Conservation (phyloP, 2,888 invertebrate species). For the Ceriagrion tenellum region DNA sequence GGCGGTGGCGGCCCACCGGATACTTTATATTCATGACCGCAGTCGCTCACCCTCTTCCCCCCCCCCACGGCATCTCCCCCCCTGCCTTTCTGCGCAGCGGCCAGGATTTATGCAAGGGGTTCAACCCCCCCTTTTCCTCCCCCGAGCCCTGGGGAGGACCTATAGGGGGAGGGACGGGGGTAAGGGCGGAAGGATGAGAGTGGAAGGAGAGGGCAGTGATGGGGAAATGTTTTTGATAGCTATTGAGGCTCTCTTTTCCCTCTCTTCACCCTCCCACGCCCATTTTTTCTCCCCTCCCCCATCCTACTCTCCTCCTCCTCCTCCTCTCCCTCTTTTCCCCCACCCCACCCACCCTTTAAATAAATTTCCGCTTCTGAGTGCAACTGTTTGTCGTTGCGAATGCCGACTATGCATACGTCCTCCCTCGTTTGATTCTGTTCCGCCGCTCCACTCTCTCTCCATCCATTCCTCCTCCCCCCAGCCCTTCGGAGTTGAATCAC, state of each 20-base stretch:
- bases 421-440: slow-evolving; percentile 37
- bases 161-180: slow-evolving; percentile 48
- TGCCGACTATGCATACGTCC: slow-evolving; percentile 68
- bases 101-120: slow-evolving; percentile 35
- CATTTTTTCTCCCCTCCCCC: not conserved
- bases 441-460: not conserved
- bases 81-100: slow-evolving; percentile 11
- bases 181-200: not conserved
- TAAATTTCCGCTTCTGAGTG: slow-evolving; percentile 70
- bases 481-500: slow-evolving; percentile 66
- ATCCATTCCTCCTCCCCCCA: slow-evolving; percentile 44
- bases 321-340: no score
- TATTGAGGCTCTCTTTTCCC: slow-evolving; percentile 62
- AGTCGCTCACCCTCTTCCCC: slow-evolving; percentile 50
- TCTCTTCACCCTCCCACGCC: not conserved
- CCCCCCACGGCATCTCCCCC: not conserved
- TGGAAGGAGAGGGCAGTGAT: slow-evolving; percentile 44
- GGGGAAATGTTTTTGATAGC: slow-evolving; percentile 68
- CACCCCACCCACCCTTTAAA: slow-evolving; percentile 59
- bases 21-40: slow-evolving; percentile 68
- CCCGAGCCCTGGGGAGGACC: slow-evolving; percentile 49
- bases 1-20: slow-evolving; percentile 55
- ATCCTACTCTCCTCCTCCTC: not conserved
- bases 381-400: slow-evolving; percentile 72
- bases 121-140: not conserved